Evolutionary conservation across 2,113 vertebrate species (phyloP).

Genomic region (Sinosuthora webbiana): DNA sequence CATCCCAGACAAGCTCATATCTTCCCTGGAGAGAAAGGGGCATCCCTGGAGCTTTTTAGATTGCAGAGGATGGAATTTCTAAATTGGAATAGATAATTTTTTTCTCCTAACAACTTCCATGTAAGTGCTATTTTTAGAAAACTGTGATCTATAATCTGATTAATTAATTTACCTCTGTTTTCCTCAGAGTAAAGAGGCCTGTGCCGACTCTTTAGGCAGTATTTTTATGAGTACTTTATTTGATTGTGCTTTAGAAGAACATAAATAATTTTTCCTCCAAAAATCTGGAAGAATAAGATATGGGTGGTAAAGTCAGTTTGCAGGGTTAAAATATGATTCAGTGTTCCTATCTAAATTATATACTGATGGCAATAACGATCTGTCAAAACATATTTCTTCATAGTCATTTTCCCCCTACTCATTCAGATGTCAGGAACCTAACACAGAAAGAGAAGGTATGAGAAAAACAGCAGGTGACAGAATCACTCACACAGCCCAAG

Average conservation of each 20-base stretch:
- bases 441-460: background rate
- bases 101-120: background rate
- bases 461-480: background rate
- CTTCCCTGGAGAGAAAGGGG: background rate
- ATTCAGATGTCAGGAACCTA: background rate
- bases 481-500: background rate
- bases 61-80: background rate
- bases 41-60: background rate
- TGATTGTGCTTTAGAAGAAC: background rate
- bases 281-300: background rate
- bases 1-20: background rate
- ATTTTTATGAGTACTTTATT: background rate
- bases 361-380: background rate
- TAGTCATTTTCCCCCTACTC: background rate
- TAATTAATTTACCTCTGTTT: background rate
- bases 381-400: background rate
- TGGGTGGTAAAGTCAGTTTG: background rate
- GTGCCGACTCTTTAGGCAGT: background rate
- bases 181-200: background rate
- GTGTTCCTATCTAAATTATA: background rate
- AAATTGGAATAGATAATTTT: background rate
- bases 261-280: background rate
- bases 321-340: background rate
- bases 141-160: background rate
- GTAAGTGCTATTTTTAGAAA: background rate